Base-by-base conservation (phyloP, 2,888 invertebrate species). In the Ochropacha duplaris region DNA sequence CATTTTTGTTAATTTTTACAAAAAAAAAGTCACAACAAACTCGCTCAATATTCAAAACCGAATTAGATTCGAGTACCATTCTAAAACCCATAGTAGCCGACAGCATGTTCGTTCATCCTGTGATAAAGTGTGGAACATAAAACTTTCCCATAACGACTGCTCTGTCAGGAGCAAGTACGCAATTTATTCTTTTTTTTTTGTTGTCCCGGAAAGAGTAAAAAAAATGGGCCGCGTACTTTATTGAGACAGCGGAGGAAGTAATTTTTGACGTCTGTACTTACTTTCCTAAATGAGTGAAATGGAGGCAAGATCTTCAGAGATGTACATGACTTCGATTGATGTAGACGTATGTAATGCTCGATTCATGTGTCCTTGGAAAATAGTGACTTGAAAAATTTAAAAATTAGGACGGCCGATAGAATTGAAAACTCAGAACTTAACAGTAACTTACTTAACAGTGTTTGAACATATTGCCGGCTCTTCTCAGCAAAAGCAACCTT, bases 61-160 rank as follows among this genome's bases (percentile, higher is more conserved):
- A 54, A 50, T 28, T 36, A 49, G 19, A 8, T 22, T 51, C 51
- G 54, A 55, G 31, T 58, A 50, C 49, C 39, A 50, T 57, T 69
- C 70, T 68, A 58, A 62, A 66, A 59, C 58, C 50, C 19, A 12
- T 61, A 61, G 76, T 78, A 74, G 44, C n/a, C 3, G 5, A 49
- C 56, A 31, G 57, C 57, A 44, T 65, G 63, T 60, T 65, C 73
- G 73, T 74, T 81, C 81, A 86, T 84, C 81, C 79, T 65, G 71
- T 88, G 87, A 88, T 81, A 88, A 87, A 88, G 78, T 72, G 78
- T 58, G 51, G 73, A 62, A 79, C 85, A 88, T 88, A 88, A 88
- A 88, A 84, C 81, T 83, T 76, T 66, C 64, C 72, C 77, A 80
- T 86, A 88, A 88, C 82, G 87, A 84, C 86, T 83, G 74, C 78